Base-by-base conservation (phyloP, 92 coral and sea anemone species). In the Siderastrea radians region DNA sequence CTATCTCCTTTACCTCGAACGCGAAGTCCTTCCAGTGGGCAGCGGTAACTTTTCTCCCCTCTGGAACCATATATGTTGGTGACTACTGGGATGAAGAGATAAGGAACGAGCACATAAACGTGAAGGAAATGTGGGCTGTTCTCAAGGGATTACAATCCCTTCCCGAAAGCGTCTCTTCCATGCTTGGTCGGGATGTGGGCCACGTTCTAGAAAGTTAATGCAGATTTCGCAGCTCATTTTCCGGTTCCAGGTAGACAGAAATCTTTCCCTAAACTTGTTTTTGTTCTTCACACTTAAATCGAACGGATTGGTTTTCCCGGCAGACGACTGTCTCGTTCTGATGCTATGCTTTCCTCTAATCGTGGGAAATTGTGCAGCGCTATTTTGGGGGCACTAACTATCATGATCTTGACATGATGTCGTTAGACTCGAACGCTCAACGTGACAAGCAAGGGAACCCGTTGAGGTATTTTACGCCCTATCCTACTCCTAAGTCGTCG, bases 371-470 rank as follows among this genome's bases (percentile, higher is more conserved):
- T 13, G 85, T 75, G n/a, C 79, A 86, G 64, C 6, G 67, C 15
- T 70, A 81, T 2, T 90, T 90, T 85, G 93, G 90, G 9, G 91
- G 91, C 3, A 26, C 26, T 26, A 65, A 78, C 8, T 88, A 90
- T 62, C 95, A 92, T 74, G 53, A 91, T 58, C 76, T 86, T 55
- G 95, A 88, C 46, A 6, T 88, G 57, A 92, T 92, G 94, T 68
- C 94, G 19, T 43, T 91, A 7, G 89, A 87, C 13, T 91, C 91
- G 1, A 87, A 83, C 54, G 91, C 43, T 49, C 86, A 81, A 72
- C 15, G 59, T 46, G 88, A 88, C 71, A 11, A 51, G 71, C 45
- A 58, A 13, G 89, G 92, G 52, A 49, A 51, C 72, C 84, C 73
- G 46, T 72, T 90, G 26, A 67, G 65, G 53, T 84, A 90, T 60